phyloP scores from a whole-genome alignment of 1,140 invertebrate species.

The Bombus waltoni region DNA sequence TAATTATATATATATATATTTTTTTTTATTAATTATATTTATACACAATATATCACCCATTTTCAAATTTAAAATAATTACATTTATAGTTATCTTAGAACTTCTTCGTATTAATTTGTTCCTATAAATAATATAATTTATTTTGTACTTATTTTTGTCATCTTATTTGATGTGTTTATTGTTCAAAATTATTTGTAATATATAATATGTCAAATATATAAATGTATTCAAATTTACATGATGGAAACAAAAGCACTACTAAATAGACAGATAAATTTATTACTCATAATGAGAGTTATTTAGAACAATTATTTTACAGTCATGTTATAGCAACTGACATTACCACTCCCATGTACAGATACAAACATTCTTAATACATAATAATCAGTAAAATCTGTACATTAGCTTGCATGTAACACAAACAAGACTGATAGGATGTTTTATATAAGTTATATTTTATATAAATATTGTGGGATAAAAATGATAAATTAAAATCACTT shows the following conservation, averaged over 20 bases:
- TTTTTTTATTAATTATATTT: not conserved
- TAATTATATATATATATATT: not conserved
- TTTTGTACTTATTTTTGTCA: conserved; percentile 26
- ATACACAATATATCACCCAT: not conserved
- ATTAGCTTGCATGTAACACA: not conserved
- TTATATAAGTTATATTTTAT: conserved; percentile 12
- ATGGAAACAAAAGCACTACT: conserved; percentile 21
- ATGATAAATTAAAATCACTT: conserved; percentile 26
- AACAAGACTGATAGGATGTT: not conserved
- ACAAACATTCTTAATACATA: conserved; percentile 33
- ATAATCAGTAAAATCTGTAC: conserved; percentile 33
- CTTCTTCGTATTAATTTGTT: not conserved
- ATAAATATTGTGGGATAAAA: conserved; percentile 40
- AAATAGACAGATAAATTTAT: conserved; percentile 55
- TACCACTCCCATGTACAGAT: conserved; percentile 33
- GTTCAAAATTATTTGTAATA: conserved; percentile 7
- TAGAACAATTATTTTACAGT: conserved; percentile 47
- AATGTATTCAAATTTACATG: conserved; percentile 23
- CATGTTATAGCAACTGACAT: conserved; percentile 25
- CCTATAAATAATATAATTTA: conserved; percentile 31
- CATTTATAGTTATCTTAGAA: not conserved
- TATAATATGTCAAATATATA: not conserved
- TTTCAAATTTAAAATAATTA: not conserved
- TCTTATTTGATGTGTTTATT: conserved; percentile 9
- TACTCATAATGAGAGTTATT: conserved; percentile 40